Evolutionary conservation across 2,113 vertebrate species (phyloP).

Genomic region (Salvelinus alpinus): DNA sequence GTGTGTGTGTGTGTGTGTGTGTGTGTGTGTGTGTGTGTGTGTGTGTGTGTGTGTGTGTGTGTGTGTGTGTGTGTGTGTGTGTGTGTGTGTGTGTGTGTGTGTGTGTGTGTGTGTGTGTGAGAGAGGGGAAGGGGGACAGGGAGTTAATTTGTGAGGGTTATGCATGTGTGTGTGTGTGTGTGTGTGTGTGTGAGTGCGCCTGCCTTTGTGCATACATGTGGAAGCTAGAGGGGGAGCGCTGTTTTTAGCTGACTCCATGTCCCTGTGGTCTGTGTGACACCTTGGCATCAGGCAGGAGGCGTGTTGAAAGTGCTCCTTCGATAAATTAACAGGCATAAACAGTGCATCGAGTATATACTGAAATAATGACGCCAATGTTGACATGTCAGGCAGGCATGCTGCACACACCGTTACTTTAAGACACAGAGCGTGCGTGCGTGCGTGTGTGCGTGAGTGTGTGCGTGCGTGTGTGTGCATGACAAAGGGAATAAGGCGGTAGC

Average conservation of each 20-base stretch:
- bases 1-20: neutral
- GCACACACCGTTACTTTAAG: neutral
- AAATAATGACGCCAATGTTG: neutral
- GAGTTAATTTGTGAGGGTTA: neutral
- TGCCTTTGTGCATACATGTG: neutral
- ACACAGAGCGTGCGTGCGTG: neutral
- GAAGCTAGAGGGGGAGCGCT: neutral
- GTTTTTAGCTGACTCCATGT: neutral
- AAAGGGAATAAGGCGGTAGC: neutral
- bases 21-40: neutral
- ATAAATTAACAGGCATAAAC: neutral
- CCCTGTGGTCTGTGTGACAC: neutral
- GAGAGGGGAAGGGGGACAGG: neutral
- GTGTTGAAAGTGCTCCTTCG: neutral
- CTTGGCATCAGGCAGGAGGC: neutral
- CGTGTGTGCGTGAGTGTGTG: no score
- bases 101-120: neutral
- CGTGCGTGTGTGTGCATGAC: no score
- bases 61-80: neutral
- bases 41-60: slow-evolving; percentile 1
- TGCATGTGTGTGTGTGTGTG: neutral
- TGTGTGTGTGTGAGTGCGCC: neutral
- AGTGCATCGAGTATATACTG: neutral
- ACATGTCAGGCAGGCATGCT: neutral
- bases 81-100: neutral